Conservation (phyloP, 2,113 vertebrate species). For the Nannobrachium achirus region DNA sequence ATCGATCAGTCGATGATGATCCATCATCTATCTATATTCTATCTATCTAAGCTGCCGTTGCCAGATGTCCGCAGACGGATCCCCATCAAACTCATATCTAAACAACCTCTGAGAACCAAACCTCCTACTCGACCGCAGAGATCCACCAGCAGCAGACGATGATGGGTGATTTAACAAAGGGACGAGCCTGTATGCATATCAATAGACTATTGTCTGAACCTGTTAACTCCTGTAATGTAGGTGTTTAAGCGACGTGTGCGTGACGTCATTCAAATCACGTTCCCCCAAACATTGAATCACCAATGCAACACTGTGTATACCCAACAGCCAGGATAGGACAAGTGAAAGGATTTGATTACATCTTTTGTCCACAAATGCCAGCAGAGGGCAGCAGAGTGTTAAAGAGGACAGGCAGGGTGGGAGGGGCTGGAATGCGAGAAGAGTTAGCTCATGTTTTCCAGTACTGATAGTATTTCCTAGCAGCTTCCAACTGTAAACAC, state of each 20-base stretch:
- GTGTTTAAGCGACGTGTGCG: too few relatives aligned
- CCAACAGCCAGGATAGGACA: background rate
- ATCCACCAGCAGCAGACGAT: slow-evolving; percentile 82
- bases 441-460: slow-evolving; percentile 53
- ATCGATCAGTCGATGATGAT: too few relatives aligned
- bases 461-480: slow-evolving; percentile 26
- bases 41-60: background rate
- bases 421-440: slow-evolving; percentile 29
- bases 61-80: slow-evolving; percentile 95
- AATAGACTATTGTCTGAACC: too few relatives aligned
- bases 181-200: too few relatives aligned
- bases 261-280: too few relatives aligned
- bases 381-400: slow-evolving; percentile 45
- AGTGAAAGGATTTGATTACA: background rate
- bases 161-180: background rate
- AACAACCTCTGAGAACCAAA: slow-evolving; percentile 90
- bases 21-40: too few relatives aligned
- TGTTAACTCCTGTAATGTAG: background rate
- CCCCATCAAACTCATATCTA: slow-evolving; percentile 96
- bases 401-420: slow-evolving; percentile 10
- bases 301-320: too few relatives aligned
- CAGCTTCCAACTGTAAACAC: slow-evolving; percentile 19
- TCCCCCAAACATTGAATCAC: too few relatives aligned
- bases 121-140: slow-evolving; percentile 82
- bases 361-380: slow-evolving; percentile 17